These are phyloP conservation scores for Pseudochirops corinnae DNA, from an alignment of 2,797 vertebrate species.

Conservation along the genomic window DNA sequence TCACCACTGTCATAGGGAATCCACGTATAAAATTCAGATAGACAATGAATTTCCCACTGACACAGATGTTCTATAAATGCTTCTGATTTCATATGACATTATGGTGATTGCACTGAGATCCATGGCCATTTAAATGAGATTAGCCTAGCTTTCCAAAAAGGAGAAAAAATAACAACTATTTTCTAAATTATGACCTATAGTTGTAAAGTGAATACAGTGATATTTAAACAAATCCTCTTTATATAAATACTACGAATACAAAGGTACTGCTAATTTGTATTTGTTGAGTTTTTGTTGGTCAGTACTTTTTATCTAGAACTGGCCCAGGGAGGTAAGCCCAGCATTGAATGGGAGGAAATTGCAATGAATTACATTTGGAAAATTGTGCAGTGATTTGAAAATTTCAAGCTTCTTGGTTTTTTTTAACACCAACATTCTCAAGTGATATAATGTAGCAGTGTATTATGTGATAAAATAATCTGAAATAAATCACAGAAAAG, in stretches of 20 bases:
- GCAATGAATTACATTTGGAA: background rate
- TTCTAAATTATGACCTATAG: background rate
- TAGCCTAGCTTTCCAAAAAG: background rate
- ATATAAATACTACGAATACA: background rate
- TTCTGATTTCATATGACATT: background rate
- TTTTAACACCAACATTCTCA: background rate
- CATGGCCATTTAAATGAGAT: background rate
- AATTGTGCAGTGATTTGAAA: background rate
- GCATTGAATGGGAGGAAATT: background rate
- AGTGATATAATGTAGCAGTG: background rate
- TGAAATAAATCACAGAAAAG: background rate
- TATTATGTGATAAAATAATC: background rate
- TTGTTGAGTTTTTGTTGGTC: background rate
- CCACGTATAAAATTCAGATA: background rate
- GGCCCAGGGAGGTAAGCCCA: accelerated
- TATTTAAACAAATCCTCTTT: background rate
- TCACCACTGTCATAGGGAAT: background rate
- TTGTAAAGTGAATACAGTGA: background rate
- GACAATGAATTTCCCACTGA: background rate
- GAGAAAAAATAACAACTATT: background rate
- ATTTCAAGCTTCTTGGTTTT: background rate
- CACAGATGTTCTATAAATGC: background rate
- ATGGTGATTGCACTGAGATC: background rate
- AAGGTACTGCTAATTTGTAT: background rate
- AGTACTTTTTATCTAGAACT: background rate